Percentiles rank a stretch among this genome's conserved stretches.
Conservation (phyloP, 53 echinoderm and acorn worm genomes). For the Zoroaster sp. region DNA sequence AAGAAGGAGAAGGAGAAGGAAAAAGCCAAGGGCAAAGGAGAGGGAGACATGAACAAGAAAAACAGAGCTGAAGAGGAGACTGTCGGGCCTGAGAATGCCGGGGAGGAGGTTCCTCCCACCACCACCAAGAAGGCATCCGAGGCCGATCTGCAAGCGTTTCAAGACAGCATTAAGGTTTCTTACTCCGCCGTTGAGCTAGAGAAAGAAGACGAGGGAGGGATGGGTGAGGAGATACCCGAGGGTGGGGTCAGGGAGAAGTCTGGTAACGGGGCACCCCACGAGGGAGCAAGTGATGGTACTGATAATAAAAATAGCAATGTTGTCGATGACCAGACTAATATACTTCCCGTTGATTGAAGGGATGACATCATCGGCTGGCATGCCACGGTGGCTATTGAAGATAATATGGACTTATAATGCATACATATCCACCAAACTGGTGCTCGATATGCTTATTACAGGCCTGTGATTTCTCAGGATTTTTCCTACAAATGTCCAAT, state of each 20-base stretch:
- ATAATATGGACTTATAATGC: no score
- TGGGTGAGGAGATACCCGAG: background rate
- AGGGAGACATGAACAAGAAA: background rate
- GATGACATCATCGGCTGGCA: no score
- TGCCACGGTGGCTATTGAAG: no score
- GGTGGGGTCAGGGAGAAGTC: background rate
- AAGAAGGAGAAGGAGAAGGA: conserved; percentile 55
- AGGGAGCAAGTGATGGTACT: background rate
- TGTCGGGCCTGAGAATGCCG: background rate
- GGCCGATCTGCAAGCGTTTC: background rate
- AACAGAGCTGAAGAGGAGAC: background rate
- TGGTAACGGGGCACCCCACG: background rate
- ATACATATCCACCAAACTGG: no score
- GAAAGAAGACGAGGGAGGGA: background rate
- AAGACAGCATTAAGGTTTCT: conserved; percentile 14
- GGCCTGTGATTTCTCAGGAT: no score
- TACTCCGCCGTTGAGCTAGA: background rate
- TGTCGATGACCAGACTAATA: background rate
- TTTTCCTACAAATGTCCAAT: no score
- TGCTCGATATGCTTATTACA: no score
- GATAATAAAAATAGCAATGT: background rate
- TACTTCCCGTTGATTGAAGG: background rate
- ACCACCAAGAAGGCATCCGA: background rate
- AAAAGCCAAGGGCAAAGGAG: conserved; percentile 7
- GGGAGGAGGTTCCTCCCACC: background rate